Percentiles rank a stretch among this genome's conserved stretches.
Evolutionary conservation across 1,140 invertebrate genomes (phyloP).

Genomic region (Lepidostoma basale): DNA sequence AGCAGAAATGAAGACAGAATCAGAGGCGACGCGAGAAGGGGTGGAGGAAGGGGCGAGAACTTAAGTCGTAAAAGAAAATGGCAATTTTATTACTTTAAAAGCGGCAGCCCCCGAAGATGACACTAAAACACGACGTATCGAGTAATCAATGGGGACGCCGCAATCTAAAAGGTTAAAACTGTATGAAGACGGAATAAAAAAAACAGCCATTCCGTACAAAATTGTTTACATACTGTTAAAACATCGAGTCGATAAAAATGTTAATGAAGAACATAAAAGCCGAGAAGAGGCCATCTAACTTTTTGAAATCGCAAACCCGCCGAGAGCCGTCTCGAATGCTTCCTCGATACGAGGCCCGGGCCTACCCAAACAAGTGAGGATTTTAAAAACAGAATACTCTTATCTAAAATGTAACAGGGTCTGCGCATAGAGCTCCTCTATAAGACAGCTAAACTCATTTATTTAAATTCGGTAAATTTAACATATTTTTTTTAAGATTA

Average conservation of each 20-base stretch:
- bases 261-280: conserved; percentile 5
- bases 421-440: no score
- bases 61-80: conserved; percentile 26
- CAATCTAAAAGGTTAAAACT: conserved; percentile 12
- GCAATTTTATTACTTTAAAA: conserved; percentile 28
- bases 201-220: neutral
- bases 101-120: conserved; percentile 18
- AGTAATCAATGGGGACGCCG: conserved; percentile 26
- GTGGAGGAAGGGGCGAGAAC: conserved; percentile 1
- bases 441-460: no score
- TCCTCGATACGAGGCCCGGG: no score
- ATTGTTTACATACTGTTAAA: conserved; percentile 16
- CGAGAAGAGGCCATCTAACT: no score
- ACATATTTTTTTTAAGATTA: no score
- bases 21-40: neutral
- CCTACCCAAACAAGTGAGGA: no score
- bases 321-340: no score
- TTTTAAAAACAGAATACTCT: no score
- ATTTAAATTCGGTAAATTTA: no score
- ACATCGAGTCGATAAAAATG: neutral
- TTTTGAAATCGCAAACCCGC: no score
- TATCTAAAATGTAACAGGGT: no score
- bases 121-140: conserved; percentile 27
- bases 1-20: conserved; percentile 1
- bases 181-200: conserved; percentile 14